Evolutionary conservation across 2,113 vertebrate genomes (phyloP), one percentile per base, ranked within the genome.

Genomic region (Seriola rivoliana): DNA sequence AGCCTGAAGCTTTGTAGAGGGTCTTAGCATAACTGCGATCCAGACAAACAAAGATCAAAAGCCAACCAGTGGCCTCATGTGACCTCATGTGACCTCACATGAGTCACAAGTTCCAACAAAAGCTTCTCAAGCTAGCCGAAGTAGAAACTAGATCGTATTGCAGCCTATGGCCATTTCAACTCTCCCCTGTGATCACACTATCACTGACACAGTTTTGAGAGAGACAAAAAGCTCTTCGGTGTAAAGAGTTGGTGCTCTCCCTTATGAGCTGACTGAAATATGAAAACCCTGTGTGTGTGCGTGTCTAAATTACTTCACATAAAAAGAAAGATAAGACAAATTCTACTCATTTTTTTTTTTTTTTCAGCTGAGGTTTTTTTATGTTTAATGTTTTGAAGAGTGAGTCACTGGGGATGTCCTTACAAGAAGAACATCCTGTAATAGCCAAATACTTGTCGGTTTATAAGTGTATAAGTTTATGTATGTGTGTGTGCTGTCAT

Each of bases 81-180:
- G 81, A 85, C 87, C 82, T 86, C 65, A 42, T 8, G 58, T 74
- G 79, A 87, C 67, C 82, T 90, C 82, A 84, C 25, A 60, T 74
- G 80, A 87, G 85, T 86, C 65, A 78, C 81, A 88, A 77, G 79
- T 76, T 67, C 71, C 55, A 69, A 89, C 89, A 90, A 85, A 88
- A 81, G 75, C 77, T 52, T 48, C 52, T 12, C 64, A 65, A 80
- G 25, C 12, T 52, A 57, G 48, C 75, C 16, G 12, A 83, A 42
- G 65, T 57, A 42, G 29, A 85, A 82, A 86, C 60, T 6, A 16
- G 77, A 82, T 91, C 71, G 13, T 19, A 11, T 67, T 80, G 23
- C 86, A 63, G 82, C 88, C 88, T 75, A 8, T 6, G 38, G 84
- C 57, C 50, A 59, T 77, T 66, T 82, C 64, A 68, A 0, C 82